Conservation (phyloP, 2,888 invertebrate species). For the Disparrhopalites patrizii region DNA sequence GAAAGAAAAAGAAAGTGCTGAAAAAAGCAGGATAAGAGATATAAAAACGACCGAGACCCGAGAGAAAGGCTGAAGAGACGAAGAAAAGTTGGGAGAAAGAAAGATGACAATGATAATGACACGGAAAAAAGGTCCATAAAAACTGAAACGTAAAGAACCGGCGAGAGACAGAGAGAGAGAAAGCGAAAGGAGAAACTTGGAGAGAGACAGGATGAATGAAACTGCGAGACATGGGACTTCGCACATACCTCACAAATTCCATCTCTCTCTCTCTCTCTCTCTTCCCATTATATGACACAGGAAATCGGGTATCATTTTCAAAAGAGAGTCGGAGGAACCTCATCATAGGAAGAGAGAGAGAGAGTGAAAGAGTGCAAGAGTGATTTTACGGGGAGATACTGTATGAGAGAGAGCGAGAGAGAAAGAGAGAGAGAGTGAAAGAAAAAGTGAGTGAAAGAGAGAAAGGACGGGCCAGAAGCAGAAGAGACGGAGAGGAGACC, state of each 20-base stretch:
- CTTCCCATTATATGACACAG: not conserved
- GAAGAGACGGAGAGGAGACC: conserved; percentile 13
- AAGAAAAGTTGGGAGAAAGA: no score
- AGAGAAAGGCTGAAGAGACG: no score
- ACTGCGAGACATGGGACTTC: not conserved
- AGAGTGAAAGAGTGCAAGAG: not conserved
- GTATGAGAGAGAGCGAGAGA: conserved; percentile 12
- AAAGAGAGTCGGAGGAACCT: not conserved
- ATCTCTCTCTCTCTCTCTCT: not conserved
- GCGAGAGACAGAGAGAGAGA: no score
- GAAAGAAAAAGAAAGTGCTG: not conserved
- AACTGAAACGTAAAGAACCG: no score
- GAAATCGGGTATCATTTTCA: conserved; percentile 6
- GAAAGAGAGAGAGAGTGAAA: conserved; percentile 1
- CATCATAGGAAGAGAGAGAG: not conserved
- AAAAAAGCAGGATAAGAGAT: not conserved
- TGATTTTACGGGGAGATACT: not conserved
- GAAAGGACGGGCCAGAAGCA: conserved; percentile 1
- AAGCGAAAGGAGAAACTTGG: no score
- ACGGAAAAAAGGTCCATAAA: no score
- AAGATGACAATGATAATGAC: no score
- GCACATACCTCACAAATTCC: not conserved
- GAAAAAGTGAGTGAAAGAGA: not conserved
- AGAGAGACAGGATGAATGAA: not conserved
- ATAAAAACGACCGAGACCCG: no score